Base-by-base conservation (phyloP, 2,888 invertebrate genomes). In the Halictus quadricinctus region DNA sequence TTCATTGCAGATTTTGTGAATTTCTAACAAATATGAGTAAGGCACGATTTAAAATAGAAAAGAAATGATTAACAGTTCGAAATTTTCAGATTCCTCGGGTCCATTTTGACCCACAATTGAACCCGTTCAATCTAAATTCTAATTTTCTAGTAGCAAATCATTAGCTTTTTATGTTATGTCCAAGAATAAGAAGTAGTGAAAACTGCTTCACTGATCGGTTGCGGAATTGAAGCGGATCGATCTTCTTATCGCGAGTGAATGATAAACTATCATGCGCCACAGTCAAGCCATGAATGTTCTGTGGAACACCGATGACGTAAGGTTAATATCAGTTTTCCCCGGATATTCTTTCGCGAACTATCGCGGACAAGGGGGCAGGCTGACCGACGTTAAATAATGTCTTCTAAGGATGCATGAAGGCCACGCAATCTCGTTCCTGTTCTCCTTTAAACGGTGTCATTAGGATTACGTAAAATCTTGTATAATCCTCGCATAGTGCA, bases 381-480 rank as follows among this genome's bases (percentile, higher is more conserved):
- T 25, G 5, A 13, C 1, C 60, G 12, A 73, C n/a, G 74, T 77
- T 78, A 41, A 84, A 77, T 80, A 84, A 77, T 41, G 79, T 72
- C 69, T 46, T 21, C 0, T 18, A 46, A n/a, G 43, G 66, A 72
- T 50, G 21, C 74, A 69, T n/a, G 72, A 79, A 79, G 76, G 77
- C 54, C 74, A 72, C 70, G 43, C 78, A 74, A 79, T 76, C 70
- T 7, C 70, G 36, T 74, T 41, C 1, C 60, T 58, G 48, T 54
- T 72, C 70, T 41, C 64, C 13, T 54, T 83, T 75, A 70, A 13
- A 29, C 18, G 2, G 4, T 43, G 12, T 77, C 76, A 83, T 79
- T 80, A 84, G 72, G 46, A 60, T 86, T 83, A 84, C 69, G 87
- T 86, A 79, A 82, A 88, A 86, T 76, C 46, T 81, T 86, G 76